phyloP scores from a whole-genome alignment of 2,113 vertebrate species.

The Lutjanus erythropterus region DNA sequence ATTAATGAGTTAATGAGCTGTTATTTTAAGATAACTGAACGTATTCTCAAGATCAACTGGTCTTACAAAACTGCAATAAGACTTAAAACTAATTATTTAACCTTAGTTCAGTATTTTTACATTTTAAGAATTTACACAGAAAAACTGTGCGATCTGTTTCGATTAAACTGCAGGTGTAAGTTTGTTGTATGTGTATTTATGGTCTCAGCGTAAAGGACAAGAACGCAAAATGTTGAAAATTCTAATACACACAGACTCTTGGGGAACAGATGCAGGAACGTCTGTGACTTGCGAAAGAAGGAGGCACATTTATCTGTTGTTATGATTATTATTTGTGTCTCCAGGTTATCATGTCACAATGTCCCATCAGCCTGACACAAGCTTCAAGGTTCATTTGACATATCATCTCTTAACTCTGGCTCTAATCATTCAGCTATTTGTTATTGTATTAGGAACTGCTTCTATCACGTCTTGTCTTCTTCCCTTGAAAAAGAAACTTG shows the following conservation, averaged over 20 bases:
- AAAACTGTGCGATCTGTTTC: too few species aligned
- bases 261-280: neutral
- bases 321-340: slow-evolving; percentile 46
- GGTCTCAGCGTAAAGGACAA: neutral
- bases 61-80: too few species aligned
- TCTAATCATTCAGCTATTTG: slow-evolving; percentile 14
- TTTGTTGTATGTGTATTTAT: neutral
- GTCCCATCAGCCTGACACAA: slow-evolving; percentile 71
- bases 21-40: too few species aligned
- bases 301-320: slow-evolving; percentile 49
- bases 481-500: slow-evolving; percentile 8
- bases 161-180: too few species aligned
- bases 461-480: slow-evolving; percentile 55
- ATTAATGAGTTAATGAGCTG: too few species aligned
- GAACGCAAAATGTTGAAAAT: neutral
- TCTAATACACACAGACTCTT: neutral
- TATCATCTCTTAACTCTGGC: slow-evolving; percentile 43
- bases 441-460: slow-evolving; percentile 30
- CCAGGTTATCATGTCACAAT: slow-evolving; percentile 56
- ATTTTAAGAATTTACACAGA: too few species aligned
- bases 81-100: too few species aligned
- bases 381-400: slow-evolving; percentile 50
- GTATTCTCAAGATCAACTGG: too few species aligned
- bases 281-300: slow-evolving; percentile 15
- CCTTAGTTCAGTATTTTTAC: too few species aligned